A percentile compares a stretch with the other conserved stretches of the same genome.
These are phyloP conservation scores for Aldabrachelys gigantea DNA, from an alignment of 2,113 vertebrate species.

Conservation along the genomic window DNA sequence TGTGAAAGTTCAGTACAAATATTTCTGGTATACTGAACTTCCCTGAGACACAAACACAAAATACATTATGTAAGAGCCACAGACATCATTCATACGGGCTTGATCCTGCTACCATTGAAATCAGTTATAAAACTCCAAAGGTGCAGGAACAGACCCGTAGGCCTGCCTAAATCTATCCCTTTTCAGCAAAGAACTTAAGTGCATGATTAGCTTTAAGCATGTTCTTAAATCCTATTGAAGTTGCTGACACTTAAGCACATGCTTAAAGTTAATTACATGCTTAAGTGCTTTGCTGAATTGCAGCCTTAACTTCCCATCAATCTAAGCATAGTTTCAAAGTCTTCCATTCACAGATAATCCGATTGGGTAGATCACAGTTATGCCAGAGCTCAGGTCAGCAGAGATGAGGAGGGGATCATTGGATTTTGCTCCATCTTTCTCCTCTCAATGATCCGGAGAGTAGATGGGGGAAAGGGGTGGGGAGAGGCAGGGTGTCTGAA, in stretches of 20 bases:
- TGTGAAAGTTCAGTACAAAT: neutral
- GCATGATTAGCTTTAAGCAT: fast-evolving
- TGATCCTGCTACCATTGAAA: fast-evolving
- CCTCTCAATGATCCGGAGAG: neutral
- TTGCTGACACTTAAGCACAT: neutral
- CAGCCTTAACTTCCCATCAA: neutral
- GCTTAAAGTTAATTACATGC: neutral
- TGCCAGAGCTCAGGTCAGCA: neutral
- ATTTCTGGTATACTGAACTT: neutral
- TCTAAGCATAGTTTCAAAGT: neutral
- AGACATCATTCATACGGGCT: fast-evolving
- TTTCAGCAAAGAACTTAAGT: fast-evolving
- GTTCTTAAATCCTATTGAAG: fast-evolving
- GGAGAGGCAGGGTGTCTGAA: neutral
- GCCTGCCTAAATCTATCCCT: neutral
- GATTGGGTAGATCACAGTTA: neutral
- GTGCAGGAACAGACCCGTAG: fast-evolving
- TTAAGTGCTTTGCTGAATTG: neutral
- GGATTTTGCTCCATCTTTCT: neutral
- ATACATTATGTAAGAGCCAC: fast-evolving
- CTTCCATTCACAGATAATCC: neutral
- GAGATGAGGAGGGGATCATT: neutral
- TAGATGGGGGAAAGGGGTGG: no score
- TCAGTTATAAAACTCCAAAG: neutral
- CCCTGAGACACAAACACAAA: fast-evolving